Conservation (phyloP, 2,797 vertebrate genomes). For the Diglossa cyanea region DNA sequence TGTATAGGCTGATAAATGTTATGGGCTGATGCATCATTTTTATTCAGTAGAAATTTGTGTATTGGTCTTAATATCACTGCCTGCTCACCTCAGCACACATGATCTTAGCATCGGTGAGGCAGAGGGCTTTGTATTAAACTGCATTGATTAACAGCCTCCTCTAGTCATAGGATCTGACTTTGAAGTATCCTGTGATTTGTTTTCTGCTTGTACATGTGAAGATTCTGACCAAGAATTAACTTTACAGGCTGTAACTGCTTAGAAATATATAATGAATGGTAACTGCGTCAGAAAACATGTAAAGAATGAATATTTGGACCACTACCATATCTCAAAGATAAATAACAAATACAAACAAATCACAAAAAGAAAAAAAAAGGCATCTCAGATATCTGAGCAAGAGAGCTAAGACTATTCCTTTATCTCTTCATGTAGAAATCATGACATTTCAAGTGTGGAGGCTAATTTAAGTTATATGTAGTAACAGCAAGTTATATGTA, state of each 20-base stretch:
- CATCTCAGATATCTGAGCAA: not conserved
- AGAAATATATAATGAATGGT: not conserved
- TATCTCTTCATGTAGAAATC: not conserved
- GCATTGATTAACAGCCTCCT: not conserved
- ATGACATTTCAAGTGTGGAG: not conserved
- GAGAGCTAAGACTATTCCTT: not conserved
- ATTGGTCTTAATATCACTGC: not conserved
- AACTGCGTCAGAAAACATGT: not conserved
- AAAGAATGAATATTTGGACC: not conserved
- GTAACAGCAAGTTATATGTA: not conserved
- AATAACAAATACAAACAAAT: not conserved
- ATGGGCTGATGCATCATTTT: not conserved
- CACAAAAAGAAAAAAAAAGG: not conserved
- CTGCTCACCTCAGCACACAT: not conserved
- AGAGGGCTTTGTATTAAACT: not conserved
- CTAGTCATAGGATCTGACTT: not conserved
- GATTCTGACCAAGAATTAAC: constrained; percentile 12
- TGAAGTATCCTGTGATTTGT: not conserved
- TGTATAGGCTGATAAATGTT: not conserved
- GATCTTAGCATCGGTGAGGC: not conserved
- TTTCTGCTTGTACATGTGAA: not conserved
- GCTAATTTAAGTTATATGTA: not conserved
- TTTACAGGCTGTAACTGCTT: not conserved
- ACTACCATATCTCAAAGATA: not conserved
- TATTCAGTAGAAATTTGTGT: not conserved